Conservation (phyloP, 2,113 vertebrate genomes). For the Pteruthius melanotis region DNA sequence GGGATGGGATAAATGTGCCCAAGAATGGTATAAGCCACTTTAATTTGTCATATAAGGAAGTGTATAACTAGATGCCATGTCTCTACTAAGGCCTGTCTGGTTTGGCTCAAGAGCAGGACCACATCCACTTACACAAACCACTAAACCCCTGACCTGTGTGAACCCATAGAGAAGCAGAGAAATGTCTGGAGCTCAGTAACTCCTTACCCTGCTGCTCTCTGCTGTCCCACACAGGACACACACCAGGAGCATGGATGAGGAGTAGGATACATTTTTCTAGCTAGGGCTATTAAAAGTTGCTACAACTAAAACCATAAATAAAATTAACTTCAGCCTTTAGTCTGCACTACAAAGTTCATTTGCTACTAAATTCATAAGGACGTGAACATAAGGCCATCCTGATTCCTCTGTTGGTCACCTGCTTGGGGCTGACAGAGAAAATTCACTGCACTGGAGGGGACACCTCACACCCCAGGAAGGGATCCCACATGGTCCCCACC, state of each 20-base stretch:
- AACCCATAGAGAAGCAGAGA: not conserved
- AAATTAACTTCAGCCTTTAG: not conserved
- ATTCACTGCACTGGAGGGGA: not conserved
- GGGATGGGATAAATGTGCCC: not conserved
- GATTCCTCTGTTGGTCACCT: not conserved
- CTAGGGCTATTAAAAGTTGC: not conserved
- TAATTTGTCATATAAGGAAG: not conserved
- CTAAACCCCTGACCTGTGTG: not conserved
- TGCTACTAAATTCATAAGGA: not conserved
- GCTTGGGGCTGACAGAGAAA: not conserved
- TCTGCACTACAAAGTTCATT: not conserved
- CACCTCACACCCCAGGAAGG: not conserved
- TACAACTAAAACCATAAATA: not conserved
- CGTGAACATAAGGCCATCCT: not conserved
- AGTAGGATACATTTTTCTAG: not conserved
- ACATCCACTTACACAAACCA: conserved; percentile 23
- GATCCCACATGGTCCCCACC: not conserved
- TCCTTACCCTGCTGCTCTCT: not conserved
- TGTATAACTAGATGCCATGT: not conserved
- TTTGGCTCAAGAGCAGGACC: conserved; percentile 29
- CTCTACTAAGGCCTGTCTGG: not conserved
- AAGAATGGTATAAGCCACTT: not conserved
- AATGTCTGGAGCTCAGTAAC: not conserved
- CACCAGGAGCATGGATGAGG: not conserved
- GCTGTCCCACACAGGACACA: not conserved